Base-by-base conservation (phyloP, 2,797 vertebrate species). In the Trematomus bernacchii region DNA sequence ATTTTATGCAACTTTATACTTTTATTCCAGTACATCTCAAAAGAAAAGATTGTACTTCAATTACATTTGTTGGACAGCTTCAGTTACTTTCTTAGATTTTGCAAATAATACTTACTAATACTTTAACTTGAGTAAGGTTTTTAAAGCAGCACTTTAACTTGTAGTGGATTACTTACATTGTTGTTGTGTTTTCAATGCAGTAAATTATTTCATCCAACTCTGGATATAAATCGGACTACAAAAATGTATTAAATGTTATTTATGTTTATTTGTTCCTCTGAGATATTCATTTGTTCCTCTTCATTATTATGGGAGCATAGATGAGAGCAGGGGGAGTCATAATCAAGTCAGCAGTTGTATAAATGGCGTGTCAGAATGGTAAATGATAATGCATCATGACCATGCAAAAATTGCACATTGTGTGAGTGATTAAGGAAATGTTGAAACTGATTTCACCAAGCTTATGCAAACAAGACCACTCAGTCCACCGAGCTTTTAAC, bases 251-350 rank as follows among this genome's bases (percentile, higher is more conserved):
- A 37, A 37, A 37, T 2, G 33, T 37, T 37, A 37, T 37, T 37
- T 37, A 37, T 58, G 18, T 58, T 0, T 59, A 1, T 59, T 37
- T 37, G 33, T 37, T 37, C 33, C 33, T 37, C 33, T 37, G 37
- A 37, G 27, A 27, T 27, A 27, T 27, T 27, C 4, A 27, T 27
- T 5, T 27, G 27, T 27, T 27, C 27, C 27, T 97, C 82, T 98
- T 98, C 90, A 96, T 98, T 92, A 96, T 98, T 87, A 94, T 98
- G 94, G 97, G 97, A 2, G 97, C 97, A 16, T 98, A 96, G 92
- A 97, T 98, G 84, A 97, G 96, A 66, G 15, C 10, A 21, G 10
- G 40, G 30, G 63, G 33, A 50, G 4, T 51, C 13, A 18, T 15
- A 12, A 51, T 53, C 8, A 21, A 40, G 3, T 62, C 23, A 1